Base-by-base conservation (phyloP, 30 jellyfish, hydroid and myxozoan genomes). In the Phacellophora camtschatica region DNA sequence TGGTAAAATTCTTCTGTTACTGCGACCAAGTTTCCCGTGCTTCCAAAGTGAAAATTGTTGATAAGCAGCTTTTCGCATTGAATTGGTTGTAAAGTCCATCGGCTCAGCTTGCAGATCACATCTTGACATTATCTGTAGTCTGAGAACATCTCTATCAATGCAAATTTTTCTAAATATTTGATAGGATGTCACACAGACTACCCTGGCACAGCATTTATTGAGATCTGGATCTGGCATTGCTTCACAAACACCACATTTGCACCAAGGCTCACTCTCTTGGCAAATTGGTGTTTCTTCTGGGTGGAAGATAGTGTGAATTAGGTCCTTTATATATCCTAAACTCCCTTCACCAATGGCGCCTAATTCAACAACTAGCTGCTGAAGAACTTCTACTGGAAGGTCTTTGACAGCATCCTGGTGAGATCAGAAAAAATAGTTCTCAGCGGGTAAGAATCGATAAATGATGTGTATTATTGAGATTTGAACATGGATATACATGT, bases 1-100 rank as follows among this genome's bases (percentile, higher is more conserved):
- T 10, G 78, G 78, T 29, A 64, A 30, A 30, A 64, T 36, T 64
- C 78, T 64, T 32, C 78, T 64, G 78, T 64, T 64, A 5, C 59
- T 9, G 1, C 35, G 55, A 30, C 78, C 78, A 64, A 64, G 78
- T 30, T 30, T 64, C 58, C 78, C 78, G 32, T 64, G 25, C 19
- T 64, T 64, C 78, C 78, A 64, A 0, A 64, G 28, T 12, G 57
- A 23, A 36, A 12, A 64, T 35, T 64, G 78, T 19, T 36, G 78
- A 0, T 64, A 64, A 30, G 78, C 78, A 30, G 78, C 58, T 35
- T 64, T 64, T 12, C 78, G 59, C 58, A 30, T 12, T 2, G 55
- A 32, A 36, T 64, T 64, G 64, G 78, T 32, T 2, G 66, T 64
- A 31, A 64, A 64, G 12, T 30, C 58, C 54, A 64, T 64, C 16